Percentiles rank a stretch among this genome's conserved stretches.
These are phyloP conservation scores for Hyperoplus immaculatus DNA, from an alignment of 2,797 vertebrate genomes.

Conservation along the genomic window DNA sequence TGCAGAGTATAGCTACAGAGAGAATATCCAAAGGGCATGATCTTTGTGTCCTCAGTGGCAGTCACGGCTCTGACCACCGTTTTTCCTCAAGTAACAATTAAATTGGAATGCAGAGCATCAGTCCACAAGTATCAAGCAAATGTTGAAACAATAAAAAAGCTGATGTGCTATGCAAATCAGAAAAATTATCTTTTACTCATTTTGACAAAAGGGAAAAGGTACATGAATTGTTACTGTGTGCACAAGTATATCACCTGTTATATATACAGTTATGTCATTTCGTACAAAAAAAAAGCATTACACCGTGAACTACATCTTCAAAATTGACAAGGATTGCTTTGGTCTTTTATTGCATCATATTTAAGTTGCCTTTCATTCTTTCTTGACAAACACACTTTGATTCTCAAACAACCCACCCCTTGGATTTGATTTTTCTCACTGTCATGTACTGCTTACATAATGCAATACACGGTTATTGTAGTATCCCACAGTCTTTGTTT, in stretches of 20 bases:
- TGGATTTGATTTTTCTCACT: neutral
- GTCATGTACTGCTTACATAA: neutral
- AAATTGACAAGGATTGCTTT: slow-evolving; percentile 2
- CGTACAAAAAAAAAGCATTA: neutral
- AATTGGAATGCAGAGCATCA: slow-evolving; percentile 16
- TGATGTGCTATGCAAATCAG: neutral
- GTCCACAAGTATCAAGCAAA: slow-evolving; percentile 4
- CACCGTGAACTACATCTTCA: neutral
- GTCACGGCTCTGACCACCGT: neutral
- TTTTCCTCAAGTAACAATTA: slow-evolving; percentile 20
- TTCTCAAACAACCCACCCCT: neutral
- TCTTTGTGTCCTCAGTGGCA: neutral
- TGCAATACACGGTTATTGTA: neutral
- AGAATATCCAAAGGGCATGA: slow-evolving; percentile 1
- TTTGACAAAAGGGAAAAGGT: neutral
- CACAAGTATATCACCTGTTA: neutral
- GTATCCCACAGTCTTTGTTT: neutral
- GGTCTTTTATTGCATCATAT: neutral
- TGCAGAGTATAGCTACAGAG: neutral
- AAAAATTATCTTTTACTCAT: slow-evolving; percentile 1
- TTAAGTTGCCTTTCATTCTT: neutral
- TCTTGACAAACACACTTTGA: slow-evolving; percentile 6
- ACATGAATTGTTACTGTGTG: neutral
- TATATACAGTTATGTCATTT: neutral
- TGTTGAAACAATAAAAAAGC: neutral